Base-by-base conservation (phyloP, 2,888 invertebrate species). In the Helleia helle region DNA sequence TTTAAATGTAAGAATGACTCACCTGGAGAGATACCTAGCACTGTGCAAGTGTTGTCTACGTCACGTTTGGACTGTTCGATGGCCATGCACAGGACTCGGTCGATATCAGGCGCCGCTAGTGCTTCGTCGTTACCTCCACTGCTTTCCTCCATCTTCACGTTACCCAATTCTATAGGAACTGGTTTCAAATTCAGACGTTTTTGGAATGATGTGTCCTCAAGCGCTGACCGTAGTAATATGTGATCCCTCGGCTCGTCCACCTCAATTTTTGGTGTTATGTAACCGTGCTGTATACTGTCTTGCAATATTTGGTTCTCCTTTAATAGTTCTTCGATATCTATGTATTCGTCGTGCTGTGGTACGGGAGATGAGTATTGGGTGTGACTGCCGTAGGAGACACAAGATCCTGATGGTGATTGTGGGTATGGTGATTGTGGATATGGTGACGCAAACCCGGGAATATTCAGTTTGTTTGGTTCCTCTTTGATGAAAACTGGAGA, bases 21-120 rank as follows among this genome's bases (percentile, higher is more conserved):
- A 95, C 95, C 95, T 79, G 93, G 91, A 69, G 95, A 93, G 76
- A 96, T 95, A 74, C 93, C 93, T 60, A 95, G 88, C 55, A 92
- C 90, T 40, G 90, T 90, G 76, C 95, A 95, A 6, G 94, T 93
- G 63, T 89, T 92, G 69, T 93, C 92, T 38, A 95, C 93, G 66
- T 95, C 95, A 62, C 93, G 90, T 58, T 92, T 91, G 52, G 94
- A 90, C 69, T 95, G 93, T 65, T 95, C 93, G 56, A 95, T 92
- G 17, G 95, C 95, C 77, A 95, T 86, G 46, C 91, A 93, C 39
- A 94, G 86, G 24, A 94, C 93, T 9, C 93, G 92, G 66, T 94
- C 94, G 52, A 94, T 93, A 57, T 91, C 91, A 55, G 92, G 92
- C 38, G 91, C 88, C 38, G 89, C 89, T 36, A 91, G 71, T 38